Conservation (phyloP, 2,888 invertebrate species). For the Hyles lineata region DNA sequence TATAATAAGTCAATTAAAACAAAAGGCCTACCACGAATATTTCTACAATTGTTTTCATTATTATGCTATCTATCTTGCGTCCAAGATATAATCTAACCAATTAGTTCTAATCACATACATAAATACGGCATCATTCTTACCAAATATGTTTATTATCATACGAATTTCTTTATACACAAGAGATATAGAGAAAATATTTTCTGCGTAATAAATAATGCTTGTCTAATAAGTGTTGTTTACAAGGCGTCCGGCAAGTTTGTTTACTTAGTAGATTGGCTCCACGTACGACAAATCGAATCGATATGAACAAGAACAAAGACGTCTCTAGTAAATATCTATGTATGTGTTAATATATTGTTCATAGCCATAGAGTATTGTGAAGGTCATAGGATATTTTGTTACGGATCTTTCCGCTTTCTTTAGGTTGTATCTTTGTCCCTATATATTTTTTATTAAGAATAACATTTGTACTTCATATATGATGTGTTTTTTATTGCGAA, state of each 20-base stretch:
- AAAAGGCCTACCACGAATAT: too few relatives aligned
- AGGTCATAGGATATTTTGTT: background rate
- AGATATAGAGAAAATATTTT: slow-evolving; percentile 37
- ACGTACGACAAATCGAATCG: slow-evolving; percentile 47
- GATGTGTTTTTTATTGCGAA: too few relatives aligned
- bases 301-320: slow-evolving; percentile 38
- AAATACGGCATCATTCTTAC: background rate
- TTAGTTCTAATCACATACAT: too few relatives aligned
- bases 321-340: background rate
- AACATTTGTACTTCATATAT: too few relatives aligned
- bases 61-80: too few relatives aligned
- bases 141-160: background rate
- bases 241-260: slow-evolving; percentile 57
- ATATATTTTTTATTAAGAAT: too few relatives aligned
- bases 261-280: slow-evolving; percentile 69
- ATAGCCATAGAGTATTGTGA: background rate
- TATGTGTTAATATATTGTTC: background rate
- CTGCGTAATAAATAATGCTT: slow-evolving; percentile 41
- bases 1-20: too few relatives aligned
- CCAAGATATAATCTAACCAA: too few relatives aligned
- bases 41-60: too few relatives aligned
- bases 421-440: too few relatives aligned
- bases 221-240: slow-evolving; percentile 58
- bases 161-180: background rate
- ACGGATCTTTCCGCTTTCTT: too few relatives aligned